These are phyloP conservation scores for Brachyhypopomus occidentalis DNA, from an alignment of 2,113 vertebrate species.

Conservation along the genomic window DNA sequence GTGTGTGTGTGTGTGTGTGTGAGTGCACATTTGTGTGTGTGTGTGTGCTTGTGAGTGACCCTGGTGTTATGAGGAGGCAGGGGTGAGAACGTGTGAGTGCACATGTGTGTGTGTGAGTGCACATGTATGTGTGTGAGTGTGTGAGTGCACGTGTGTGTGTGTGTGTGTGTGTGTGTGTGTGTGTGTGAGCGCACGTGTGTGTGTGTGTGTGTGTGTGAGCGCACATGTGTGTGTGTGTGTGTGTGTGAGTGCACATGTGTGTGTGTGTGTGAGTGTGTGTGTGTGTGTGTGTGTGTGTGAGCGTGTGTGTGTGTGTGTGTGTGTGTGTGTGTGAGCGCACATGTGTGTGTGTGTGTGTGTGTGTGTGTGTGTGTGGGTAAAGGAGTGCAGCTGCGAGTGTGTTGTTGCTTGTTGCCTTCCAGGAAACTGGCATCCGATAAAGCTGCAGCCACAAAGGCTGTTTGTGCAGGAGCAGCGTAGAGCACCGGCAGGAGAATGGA, in stretches of 20 bases:
- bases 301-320: not conserved
- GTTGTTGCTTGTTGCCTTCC: slow-evolving; percentile 77
- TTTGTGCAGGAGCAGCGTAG: slow-evolving; percentile 66
- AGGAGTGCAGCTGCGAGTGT: slow-evolving; percentile 67
- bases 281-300: slow-evolving; percentile 1
- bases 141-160: no score
- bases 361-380: slow-evolving; percentile 36
- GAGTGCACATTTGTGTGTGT: slow-evolving; percentile 66
- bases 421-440: slow-evolving; percentile 76
- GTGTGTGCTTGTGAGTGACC: slow-evolving; percentile 72
- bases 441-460: slow-evolving; percentile 71
- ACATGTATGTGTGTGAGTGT: no score
- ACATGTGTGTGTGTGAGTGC: no score
- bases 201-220: no score
- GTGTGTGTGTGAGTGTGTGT: no score
- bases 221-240: no score
- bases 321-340: not conserved
- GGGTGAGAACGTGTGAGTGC: no score
- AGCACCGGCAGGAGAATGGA: no score
- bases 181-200: no score
- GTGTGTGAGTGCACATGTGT: no score
- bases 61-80: no score
- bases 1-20: slow-evolving; percentile 34
- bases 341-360: slow-evolving; percentile 20
- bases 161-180: no score